Conservation (phyloP, 1,140 invertebrate species). For the Zaprionus davidi region DNA sequence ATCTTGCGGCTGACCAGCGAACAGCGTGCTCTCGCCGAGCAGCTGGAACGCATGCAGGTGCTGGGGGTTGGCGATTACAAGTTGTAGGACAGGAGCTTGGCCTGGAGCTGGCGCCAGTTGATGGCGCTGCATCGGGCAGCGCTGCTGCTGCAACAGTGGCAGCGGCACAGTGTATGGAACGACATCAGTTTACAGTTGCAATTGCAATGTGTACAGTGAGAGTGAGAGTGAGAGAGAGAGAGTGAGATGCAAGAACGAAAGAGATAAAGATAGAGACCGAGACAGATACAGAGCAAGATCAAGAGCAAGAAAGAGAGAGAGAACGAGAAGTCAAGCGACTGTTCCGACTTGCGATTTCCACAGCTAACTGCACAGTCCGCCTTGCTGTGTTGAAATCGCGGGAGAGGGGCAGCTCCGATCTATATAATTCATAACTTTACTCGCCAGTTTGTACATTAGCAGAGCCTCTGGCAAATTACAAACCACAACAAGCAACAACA, state of each 20-base stretch:
- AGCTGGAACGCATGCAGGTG: conserved; percentile 80
- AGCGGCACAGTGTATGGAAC: conserved; percentile 40
- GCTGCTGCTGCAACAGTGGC: conserved; percentile 35
- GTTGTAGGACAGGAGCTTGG: conserved; percentile 74
- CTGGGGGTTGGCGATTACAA: conserved; percentile 39
- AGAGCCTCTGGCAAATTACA: conserved; percentile 24
- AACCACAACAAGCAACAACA: conserved; percentile 13
- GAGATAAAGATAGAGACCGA: neutral
- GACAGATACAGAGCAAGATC: neutral
- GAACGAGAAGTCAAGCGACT: neutral
- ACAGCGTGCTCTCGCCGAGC: conserved; percentile 86
- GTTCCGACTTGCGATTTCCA: neutral
- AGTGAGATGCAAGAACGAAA: neutral
- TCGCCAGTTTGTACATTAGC: conserved; percentile 52
- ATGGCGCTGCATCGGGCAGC: conserved; percentile 75
- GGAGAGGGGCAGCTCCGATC: neutral
- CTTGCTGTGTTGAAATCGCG: neutral
- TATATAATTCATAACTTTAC: conserved; percentile 16
- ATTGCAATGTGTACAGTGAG: conserved; percentile 51
- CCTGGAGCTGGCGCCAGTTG: conserved; percentile 73
- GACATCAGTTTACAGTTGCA: conserved; percentile 53
- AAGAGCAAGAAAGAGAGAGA: conserved; percentile 1
- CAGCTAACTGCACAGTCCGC: neutral
- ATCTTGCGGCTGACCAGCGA: conserved; percentile 88
- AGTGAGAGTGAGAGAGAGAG: neutral